A percentile compares a stretch with the other conserved stretches of the same genome.
Conservation (phyloP, 2,113 vertebrate genomes). For the Oncorhynchus gorbuscha region DNA sequence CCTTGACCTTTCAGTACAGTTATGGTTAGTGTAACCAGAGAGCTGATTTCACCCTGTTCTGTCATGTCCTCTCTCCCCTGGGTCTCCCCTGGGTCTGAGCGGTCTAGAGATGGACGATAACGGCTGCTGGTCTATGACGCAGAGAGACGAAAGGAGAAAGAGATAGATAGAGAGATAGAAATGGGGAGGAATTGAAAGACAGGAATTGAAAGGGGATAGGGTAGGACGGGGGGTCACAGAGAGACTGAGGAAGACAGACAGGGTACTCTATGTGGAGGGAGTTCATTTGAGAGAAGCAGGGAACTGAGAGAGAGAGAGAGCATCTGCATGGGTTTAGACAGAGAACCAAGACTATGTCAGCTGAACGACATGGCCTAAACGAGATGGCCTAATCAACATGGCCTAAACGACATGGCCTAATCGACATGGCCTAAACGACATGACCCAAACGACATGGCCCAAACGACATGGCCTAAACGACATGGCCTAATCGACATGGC, state of each 20-base stretch:
- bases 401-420: constrained; percentile 37
- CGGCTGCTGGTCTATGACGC: background rate
- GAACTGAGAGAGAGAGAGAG: background rate
- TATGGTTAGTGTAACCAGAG: no score
- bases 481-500: constrained; percentile 35
- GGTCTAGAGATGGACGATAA: background rate
- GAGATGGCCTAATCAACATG: constrained; percentile 13
- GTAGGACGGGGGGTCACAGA: background rate
- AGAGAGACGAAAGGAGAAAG: background rate
- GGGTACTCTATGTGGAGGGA: background rate
- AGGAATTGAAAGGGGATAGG: background rate
- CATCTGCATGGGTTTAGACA: constrained; percentile 9
- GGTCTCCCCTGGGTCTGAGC: background rate
- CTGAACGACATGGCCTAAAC: constrained; percentile 39
- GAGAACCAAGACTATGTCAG: constrained; percentile 44
- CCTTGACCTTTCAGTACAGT: no score
- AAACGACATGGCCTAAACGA: constrained; percentile 35
- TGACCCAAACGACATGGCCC: constrained; percentile 24
- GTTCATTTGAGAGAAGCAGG: background rate
- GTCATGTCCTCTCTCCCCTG: background rate
- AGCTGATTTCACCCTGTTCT: background rate
- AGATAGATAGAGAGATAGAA: background rate
- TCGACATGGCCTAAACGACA: constrained; percentile 32
- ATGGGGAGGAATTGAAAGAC: background rate
- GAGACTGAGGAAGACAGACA: background rate